Percentiles rank a stretch among this genome's conserved stretches.
Evolutionary conservation across 2,888 invertebrate species (phyloP).

Genomic region (Ochropacha duplaris): DNA sequence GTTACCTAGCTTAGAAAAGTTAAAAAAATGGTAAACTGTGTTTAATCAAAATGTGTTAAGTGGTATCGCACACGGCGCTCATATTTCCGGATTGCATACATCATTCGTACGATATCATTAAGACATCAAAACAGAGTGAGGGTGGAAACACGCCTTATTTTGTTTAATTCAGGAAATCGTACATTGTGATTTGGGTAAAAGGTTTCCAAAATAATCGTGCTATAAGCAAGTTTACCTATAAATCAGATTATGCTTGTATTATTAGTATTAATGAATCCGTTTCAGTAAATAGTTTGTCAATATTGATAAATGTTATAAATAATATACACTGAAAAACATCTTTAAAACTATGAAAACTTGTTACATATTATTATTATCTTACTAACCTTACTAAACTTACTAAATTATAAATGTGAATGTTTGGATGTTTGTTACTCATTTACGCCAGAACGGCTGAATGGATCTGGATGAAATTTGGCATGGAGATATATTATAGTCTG

Average conservation of each 20-base stretch:
- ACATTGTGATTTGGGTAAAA: slow-evolving; percentile 56
- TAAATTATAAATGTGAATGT: too few relatives aligned
- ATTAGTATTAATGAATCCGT: slow-evolving; percentile 5
- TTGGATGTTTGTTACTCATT: too few relatives aligned
- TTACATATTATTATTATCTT: too few relatives aligned
- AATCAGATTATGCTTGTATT: not conserved
- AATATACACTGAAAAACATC: too few relatives aligned
- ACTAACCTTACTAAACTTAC: too few relatives aligned
- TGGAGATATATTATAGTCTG: too few relatives aligned
- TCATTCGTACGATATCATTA: slow-evolving; percentile 71
- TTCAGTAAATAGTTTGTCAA: too few relatives aligned
- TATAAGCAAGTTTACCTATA: not conserved
- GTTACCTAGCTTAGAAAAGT: too few relatives aligned
- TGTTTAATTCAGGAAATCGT: slow-evolving; percentile 58
- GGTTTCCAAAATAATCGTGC: slow-evolving; percentile 26
- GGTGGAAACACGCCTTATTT: slow-evolving; percentile 63
- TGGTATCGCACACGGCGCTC: slow-evolving; percentile 36
- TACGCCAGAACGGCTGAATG: too few relatives aligned
- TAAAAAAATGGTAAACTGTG: not conserved
- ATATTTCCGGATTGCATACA: slow-evolving; percentile 70
- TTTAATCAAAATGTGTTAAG: not conserved
- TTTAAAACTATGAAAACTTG: too few relatives aligned
- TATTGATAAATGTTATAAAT: too few relatives aligned
- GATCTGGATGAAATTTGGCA: too few relatives aligned
- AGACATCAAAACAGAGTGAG: slow-evolving; percentile 65